phyloP scores from a whole-genome alignment of 2,113 vertebrate genomes.

The Pelecanoides urinatrix region DNA sequence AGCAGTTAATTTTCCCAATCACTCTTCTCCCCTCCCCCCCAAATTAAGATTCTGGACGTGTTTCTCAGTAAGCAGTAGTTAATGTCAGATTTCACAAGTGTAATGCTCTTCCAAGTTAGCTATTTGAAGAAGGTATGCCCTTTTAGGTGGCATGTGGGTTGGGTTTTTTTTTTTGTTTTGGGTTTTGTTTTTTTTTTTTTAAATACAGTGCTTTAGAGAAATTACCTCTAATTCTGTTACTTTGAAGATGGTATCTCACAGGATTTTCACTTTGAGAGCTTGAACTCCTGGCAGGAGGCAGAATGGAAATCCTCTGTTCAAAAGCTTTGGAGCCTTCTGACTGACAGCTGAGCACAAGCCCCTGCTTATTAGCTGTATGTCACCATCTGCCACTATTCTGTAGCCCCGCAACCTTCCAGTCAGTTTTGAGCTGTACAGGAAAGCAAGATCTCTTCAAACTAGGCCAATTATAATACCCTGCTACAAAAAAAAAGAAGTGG shows the following conservation, averaged over 20 bases:
- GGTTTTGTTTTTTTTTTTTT: not conserved
- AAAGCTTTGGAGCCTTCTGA: slow-evolving; percentile 56
- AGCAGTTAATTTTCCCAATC: slow-evolving; percentile 25
- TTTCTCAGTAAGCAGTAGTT: not conserved
- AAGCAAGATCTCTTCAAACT: slow-evolving; percentile 16
- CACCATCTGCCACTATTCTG: slow-evolving; percentile 58
- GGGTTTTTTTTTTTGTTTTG: not conserved
- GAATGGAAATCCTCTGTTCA: slow-evolving; percentile 60
- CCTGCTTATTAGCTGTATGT: slow-evolving; percentile 54
- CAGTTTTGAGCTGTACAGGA: slow-evolving; percentile 29
- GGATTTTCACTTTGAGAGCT: slow-evolving; percentile 58
- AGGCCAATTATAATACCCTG: slow-evolving; percentile 27
- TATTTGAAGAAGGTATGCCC: not conserved
- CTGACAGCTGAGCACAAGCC: slow-evolving; percentile 59
- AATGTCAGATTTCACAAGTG: slow-evolving; percentile 32
- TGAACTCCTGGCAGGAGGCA: slow-evolving; percentile 62
- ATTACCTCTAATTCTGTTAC: slow-evolving; percentile 50
- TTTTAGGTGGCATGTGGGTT: not conserved
- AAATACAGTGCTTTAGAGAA: slow-evolving; percentile 20
- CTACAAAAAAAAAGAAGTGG: not conserved
- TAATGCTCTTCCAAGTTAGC: not conserved
- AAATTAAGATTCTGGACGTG: slow-evolving; percentile 47
- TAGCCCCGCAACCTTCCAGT: slow-evolving; percentile 29
- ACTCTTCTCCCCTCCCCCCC: not conserved
- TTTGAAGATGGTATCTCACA: slow-evolving; percentile 54